A percentile compares a stretch with the other conserved stretches of the same genome.
phyloP scores from a whole-genome alignment of 2,113 vertebrate species.

The Chaenogobius annularis region DNA sequence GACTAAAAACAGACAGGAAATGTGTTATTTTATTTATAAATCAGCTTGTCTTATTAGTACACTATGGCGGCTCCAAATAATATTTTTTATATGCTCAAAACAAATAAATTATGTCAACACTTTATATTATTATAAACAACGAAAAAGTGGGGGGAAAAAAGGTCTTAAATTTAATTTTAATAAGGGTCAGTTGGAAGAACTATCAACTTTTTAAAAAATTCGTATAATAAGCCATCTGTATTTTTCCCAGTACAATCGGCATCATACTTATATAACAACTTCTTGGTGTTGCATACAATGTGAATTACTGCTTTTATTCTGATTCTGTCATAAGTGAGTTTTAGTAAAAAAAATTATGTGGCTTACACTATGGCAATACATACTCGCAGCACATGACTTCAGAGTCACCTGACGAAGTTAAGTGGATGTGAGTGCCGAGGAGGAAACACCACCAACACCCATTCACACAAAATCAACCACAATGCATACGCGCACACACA shows the following conservation, averaged over 20 bases:
- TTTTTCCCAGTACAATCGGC: not conserved
- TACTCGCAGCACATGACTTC: conserved; percentile 63
- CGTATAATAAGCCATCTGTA: not conserved
- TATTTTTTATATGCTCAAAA: no score
- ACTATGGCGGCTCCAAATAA: no score
- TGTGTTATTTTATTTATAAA: not conserved
- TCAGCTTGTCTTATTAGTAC: no score
- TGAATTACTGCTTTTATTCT: not conserved
- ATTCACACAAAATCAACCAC: conserved; percentile 27
- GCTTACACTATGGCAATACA: conserved; percentile 14
- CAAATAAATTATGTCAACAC: no score
- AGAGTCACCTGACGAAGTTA: conserved; percentile 69
- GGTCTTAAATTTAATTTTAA: no score
- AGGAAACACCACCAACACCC: conserved; percentile 30
- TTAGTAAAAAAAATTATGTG: not conserved
- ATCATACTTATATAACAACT: not conserved
- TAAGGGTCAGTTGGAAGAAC: no score
- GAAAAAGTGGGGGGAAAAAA: no score
- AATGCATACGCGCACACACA: not conserved
- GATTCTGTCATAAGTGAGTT: not conserved
- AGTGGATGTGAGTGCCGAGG: conserved; percentile 66
- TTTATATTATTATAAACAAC: no score
- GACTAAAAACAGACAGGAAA: conserved; percentile 72
- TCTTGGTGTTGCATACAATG: not conserved
- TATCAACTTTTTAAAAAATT: no score